Conservation (phyloP, 2,888 invertebrate species). For the Leptinotarsa haldemani region DNA sequence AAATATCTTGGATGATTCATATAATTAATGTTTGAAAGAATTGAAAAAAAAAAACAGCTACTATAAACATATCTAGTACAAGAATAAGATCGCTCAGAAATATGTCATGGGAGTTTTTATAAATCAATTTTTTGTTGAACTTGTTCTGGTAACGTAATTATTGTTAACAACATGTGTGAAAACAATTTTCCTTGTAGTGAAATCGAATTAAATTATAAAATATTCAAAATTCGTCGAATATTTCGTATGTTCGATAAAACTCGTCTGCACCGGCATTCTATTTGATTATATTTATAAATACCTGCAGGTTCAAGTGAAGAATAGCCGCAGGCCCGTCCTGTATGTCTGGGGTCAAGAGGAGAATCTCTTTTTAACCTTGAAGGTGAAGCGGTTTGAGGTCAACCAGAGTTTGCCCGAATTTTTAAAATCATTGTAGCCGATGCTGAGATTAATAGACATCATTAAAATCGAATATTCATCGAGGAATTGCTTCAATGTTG, state of each 20-base stretch:
- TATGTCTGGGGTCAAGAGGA: conserved; percentile 45
- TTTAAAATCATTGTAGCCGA: conserved; percentile 31
- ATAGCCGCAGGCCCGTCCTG: conserved; percentile 31
- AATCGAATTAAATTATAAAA: background rate
- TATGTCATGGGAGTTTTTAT: no score
- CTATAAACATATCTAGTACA: no score
- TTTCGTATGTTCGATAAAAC: background rate
- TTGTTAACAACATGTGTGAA: background rate
- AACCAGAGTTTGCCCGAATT: conserved; percentile 38
- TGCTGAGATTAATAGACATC: conserved; percentile 14
- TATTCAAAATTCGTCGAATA: background rate
- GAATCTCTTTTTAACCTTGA: conserved; percentile 41
- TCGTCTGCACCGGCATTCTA: conserved; percentile 10
- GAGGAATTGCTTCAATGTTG: background rate
- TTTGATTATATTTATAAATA: conserved; percentile 18
- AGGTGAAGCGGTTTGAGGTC: conserved; percentile 41
- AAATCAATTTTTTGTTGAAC: no score
- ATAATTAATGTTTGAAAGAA: no score
- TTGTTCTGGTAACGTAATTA: no score
- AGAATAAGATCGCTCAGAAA: no score
- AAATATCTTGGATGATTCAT: no score
- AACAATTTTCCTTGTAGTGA: background rate
- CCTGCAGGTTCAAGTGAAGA: conserved; percentile 27
- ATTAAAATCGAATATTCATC: conserved; percentile 14
- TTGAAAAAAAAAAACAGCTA: no score